These are phyloP conservation scores for Ammodytes dubius DNA, from an alignment of 2,113 vertebrate species.

Conservation along the genomic window DNA sequence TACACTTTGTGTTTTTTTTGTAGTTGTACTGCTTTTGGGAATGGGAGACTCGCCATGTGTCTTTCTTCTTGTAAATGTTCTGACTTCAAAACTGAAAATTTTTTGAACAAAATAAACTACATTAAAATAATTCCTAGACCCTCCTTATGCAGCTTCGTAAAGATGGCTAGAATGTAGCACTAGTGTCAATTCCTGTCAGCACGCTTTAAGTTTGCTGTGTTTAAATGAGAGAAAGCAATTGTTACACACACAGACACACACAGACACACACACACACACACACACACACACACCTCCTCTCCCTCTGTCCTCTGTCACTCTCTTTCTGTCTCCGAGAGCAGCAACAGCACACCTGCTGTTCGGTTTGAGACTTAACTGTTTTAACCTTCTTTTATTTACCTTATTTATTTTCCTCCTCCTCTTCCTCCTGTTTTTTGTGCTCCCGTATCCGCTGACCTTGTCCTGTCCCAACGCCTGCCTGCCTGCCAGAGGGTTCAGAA, in stretches of 20 bases:
- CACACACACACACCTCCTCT: not conserved
- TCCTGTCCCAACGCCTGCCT: slow-evolving; percentile 77
- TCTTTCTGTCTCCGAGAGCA: slow-evolving; percentile 51
- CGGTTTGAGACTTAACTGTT: slow-evolving; percentile 71
- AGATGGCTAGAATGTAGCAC: slow-evolving; percentile 25
- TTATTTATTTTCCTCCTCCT: slow-evolving; percentile 76
- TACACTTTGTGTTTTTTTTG: not conserved
- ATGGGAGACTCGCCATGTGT: not conserved
- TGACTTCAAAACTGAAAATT: not conserved
- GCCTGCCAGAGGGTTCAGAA: slow-evolving; percentile 98
- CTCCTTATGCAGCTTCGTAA: slow-evolving; percentile 15
- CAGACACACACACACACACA: not conserved
- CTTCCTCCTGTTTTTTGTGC: slow-evolving; percentile 80
- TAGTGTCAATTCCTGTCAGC: slow-evolving; percentile 66
- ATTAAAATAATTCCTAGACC: not conserved
- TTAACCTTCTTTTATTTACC: slow-evolving; percentile 77
- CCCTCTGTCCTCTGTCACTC: slow-evolving; percentile 5
- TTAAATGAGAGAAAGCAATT: slow-evolving; percentile 70
- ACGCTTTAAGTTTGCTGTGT: slow-evolving; percentile 66
- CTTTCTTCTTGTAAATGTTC: slow-evolving; percentile 1
- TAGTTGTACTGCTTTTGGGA: not conserved
- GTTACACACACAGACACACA: slow-evolving; percentile 33
- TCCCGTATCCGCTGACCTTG: slow-evolving; percentile 84
- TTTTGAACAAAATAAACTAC: slow-evolving; percentile 2
- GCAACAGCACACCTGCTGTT: slow-evolving; percentile 60